phyloP scores from a whole-genome alignment of 1,140 invertebrate species.

The Cherax destructor region DNA sequence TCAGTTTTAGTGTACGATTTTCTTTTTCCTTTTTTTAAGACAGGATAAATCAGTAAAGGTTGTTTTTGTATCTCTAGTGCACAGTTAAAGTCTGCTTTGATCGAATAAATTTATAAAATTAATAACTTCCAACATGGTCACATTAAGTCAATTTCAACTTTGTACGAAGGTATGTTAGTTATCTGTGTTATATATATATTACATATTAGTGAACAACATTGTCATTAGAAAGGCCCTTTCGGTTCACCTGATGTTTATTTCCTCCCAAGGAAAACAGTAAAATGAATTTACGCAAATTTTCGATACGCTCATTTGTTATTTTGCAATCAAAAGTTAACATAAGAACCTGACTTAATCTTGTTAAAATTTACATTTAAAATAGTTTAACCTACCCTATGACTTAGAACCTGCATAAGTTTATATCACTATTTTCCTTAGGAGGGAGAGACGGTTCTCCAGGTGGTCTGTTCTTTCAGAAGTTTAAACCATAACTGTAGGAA shows the following conservation, averaged over 20 bases:
- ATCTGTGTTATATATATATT: not conserved
- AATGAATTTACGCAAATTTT: no score
- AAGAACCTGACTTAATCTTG: no score
- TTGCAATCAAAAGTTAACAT: no score
- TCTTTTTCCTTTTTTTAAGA: not conserved
- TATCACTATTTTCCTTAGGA: no score
- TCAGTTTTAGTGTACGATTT: not conserved
- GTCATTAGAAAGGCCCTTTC: not conserved
- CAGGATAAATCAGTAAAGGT: no score
- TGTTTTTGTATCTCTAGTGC: not conserved
- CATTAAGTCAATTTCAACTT: not conserved
- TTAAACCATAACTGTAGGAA: not conserved
- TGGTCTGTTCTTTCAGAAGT: not conserved
- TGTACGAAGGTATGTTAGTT: not conserved
- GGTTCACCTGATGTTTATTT: no score
- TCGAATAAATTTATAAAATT: not conserved
- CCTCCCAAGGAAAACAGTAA: no score
- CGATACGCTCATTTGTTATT: no score
- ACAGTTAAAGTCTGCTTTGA: not conserved
- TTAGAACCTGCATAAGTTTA: no score
- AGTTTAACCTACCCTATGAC: no score
- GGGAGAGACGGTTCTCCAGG: no score
- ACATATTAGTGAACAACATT: not conserved
- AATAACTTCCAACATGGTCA: not conserved
- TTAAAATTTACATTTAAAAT: no score